Percentiles rank a stretch among this genome's conserved stretches.
These are phyloP conservation scores for Spea bombifrons DNA, from an alignment of 2,113 vertebrate species.

Conservation along the genomic window DNA sequence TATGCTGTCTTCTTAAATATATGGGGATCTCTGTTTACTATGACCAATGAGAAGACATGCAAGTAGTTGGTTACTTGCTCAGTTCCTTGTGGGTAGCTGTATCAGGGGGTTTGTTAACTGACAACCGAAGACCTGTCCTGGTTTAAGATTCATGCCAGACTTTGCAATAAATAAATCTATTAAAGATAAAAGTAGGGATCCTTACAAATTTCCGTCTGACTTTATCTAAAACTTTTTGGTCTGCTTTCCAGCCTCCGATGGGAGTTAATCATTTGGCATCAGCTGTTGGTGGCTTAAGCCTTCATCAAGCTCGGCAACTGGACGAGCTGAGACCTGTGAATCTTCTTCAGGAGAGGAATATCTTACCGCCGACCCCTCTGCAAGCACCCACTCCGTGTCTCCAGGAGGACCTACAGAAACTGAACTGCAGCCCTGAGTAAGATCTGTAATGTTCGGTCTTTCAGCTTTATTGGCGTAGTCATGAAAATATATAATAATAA, in stretches of 20 bases:
- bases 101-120: too few relatives aligned
- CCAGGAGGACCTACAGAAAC: conserved; percentile 88
- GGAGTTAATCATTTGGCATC: conserved; percentile 78
- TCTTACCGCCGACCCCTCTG: conserved; percentile 75
- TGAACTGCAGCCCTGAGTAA: conserved; percentile 95
- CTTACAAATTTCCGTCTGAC: too few relatives aligned
- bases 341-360: conserved; percentile 93
- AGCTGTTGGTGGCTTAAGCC: conserved; percentile 77
- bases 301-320: conserved; percentile 73
- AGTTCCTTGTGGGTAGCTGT: too few relatives aligned
- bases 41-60: too few relatives aligned
- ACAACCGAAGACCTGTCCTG: too few relatives aligned
- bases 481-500: neutral
- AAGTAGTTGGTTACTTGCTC: too few relatives aligned
- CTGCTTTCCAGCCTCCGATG: conserved; percentile 62
- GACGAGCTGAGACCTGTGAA: conserved; percentile 86
- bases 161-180: too few relatives aligned
- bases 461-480: neutral
- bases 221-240: neutral
- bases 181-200: too few relatives aligned
- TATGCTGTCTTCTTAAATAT: too few relatives aligned
- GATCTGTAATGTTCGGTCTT: conserved; percentile 41
- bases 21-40: too few relatives aligned
- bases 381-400: conserved; percentile 83
- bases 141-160: too few relatives aligned